phyloP scores from a whole-genome alignment of 2,113 vertebrate genomes.

The Vireo altiloquus region DNA sequence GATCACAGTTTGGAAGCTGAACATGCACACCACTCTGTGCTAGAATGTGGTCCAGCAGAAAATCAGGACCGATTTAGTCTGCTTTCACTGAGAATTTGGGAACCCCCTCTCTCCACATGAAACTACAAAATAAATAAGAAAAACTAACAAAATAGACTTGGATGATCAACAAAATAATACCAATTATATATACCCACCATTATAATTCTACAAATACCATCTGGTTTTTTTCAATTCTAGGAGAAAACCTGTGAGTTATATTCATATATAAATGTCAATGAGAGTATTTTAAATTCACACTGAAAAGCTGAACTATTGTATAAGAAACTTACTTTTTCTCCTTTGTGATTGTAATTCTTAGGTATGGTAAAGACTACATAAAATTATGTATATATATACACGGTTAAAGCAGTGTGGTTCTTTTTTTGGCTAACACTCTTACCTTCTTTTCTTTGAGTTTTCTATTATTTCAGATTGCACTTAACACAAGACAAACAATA shows the following conservation, averaged over 20 bases:
- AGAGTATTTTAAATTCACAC: not conserved
- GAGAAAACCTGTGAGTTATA: not conserved
- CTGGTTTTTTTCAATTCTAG: not conserved
- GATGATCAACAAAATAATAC: not conserved
- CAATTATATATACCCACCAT: not conserved
- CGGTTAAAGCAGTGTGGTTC: not conserved
- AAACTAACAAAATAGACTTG: not conserved
- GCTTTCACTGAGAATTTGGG: not conserved
- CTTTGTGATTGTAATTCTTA: not conserved
- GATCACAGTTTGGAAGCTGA: not conserved
- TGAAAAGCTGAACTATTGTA: not conserved
- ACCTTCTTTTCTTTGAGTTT: not conserved
- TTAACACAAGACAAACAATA: conserved; percentile 1
- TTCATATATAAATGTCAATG: not conserved
- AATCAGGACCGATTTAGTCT: not conserved
- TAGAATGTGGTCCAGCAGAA: not conserved
- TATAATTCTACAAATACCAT: not conserved
- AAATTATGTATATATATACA: not conserved
- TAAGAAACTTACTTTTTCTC: not conserved
- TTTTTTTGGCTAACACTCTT: not conserved
- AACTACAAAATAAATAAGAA: not conserved
- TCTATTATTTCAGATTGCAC: not conserved
- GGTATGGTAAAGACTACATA: not conserved
- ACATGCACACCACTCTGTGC: not conserved
- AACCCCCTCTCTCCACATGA: not conserved